Conservation (phyloP, 2,113 vertebrate genomes). For the Numida meleagris region DNA sequence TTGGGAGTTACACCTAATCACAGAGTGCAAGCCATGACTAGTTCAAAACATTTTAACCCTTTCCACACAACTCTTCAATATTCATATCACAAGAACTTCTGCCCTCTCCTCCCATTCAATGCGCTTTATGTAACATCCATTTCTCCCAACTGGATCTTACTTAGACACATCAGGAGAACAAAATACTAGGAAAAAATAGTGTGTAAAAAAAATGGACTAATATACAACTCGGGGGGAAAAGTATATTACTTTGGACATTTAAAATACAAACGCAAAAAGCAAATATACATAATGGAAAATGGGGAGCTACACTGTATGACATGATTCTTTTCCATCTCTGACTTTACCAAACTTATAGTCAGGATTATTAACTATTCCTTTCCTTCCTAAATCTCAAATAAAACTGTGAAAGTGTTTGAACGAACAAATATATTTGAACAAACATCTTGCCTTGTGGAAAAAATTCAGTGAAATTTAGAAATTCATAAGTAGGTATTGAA, state of each 20-base stretch:
- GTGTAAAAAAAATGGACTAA: background rate
- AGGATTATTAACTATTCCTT: background rate
- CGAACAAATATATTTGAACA: background rate
- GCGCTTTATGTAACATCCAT: background rate
- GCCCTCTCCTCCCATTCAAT: background rate
- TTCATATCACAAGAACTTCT: background rate
- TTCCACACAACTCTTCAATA: constrained; percentile 29
- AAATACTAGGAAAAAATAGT: background rate
- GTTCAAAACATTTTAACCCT: constrained; percentile 55
- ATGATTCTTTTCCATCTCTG: background rate
- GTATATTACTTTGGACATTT: background rate
- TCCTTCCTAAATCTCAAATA: background rate
- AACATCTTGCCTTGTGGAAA: background rate
- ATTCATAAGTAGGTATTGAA: background rate
- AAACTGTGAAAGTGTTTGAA: background rate
- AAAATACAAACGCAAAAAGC: background rate
- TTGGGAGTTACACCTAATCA: constrained; percentile 81
- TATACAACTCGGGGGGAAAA: background rate
- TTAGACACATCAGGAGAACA: background rate
- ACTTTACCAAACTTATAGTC: background rate
- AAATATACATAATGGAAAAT: background rate
- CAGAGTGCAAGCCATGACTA: background rate
- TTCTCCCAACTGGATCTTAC: background rate
- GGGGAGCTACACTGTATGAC: background rate
- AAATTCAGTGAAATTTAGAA: constrained; percentile 15